phyloP scores from a whole-genome alignment of 2,888 invertebrate genomes.

The Hipparchia sbordonii region DNA sequence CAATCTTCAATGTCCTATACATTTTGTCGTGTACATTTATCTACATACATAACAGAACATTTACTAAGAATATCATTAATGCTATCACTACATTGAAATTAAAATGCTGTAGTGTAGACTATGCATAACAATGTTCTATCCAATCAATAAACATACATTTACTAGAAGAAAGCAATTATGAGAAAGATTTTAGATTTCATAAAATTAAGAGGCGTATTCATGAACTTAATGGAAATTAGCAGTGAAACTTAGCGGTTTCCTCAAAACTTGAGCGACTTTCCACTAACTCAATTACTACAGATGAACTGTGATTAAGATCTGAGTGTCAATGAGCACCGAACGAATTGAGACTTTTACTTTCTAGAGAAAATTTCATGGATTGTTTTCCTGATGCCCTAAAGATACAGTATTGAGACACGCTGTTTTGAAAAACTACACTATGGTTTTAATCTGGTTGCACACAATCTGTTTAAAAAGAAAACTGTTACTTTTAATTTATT shows the following conservation, averaged over 20 bases:
- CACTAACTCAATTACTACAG: slow-evolving; percentile 14
- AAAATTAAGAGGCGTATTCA: slow-evolving; percentile 7
- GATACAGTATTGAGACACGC: too few relatives aligned
- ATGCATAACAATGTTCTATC: too few relatives aligned
- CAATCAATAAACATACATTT: background rate
- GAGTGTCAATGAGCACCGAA: background rate
- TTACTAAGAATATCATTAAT: too few relatives aligned
- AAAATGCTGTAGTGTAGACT: too few relatives aligned
- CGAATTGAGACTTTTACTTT: background rate
- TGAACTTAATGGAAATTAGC: slow-evolving; percentile 15
- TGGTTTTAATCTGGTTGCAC: too few relatives aligned
- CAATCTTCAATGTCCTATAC: too few relatives aligned
- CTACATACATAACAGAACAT: too few relatives aligned
- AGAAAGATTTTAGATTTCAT: background rate
- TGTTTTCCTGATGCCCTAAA: background rate
- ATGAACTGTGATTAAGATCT: slow-evolving; percentile 19
- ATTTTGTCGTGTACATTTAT: too few relatives aligned
- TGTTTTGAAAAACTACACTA: too few relatives aligned
- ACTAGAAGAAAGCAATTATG: background rate
- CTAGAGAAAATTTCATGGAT: background rate
- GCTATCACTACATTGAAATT: too few relatives aligned
- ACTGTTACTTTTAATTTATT: too few relatives aligned
- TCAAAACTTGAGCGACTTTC: slow-evolving; percentile 11
- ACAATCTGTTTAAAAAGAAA: too few relatives aligned
- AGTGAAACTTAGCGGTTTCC: slow-evolving; percentile 12